A percentile compares a stretch with the other conserved stretches of the same genome.
Evolutionary conservation across 2,797 vertebrate genomes (phyloP).

Genomic region (Gorsachius magnificus): DNA sequence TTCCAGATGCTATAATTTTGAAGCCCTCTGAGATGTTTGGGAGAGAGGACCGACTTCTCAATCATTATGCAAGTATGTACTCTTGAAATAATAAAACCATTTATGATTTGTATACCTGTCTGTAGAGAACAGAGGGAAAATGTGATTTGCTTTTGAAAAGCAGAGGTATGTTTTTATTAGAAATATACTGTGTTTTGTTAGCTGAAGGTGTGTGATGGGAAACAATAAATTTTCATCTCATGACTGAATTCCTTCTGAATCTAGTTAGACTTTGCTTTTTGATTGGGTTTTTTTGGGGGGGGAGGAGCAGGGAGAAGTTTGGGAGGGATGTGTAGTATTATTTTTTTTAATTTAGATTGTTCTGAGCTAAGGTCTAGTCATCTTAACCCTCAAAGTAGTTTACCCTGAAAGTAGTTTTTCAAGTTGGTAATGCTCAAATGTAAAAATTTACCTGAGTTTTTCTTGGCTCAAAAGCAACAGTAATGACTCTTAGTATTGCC

Average conservation of each 20-base stretch:
- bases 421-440: background rate
- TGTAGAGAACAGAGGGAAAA: background rate
- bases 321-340: background rate
- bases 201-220: background rate
- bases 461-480: background rate
- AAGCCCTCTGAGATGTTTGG: conserved; percentile 94
- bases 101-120: background rate
- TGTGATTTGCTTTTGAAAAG: background rate
- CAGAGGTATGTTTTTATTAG: background rate
- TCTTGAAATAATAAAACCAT: background rate
- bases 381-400: background rate
- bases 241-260: background rate
- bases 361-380: background rate
- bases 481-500: background rate
- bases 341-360: background rate
- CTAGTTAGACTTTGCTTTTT: background rate
- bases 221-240: background rate
- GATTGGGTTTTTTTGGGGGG: background rate
- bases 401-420: background rate
- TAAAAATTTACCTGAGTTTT: background rate
- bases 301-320: too few species aligned
- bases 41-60: conserved; percentile 93
- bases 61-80: conserved; percentile 89
- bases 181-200: background rate
- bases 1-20: conserved; percentile 91